phyloP scores from a whole-genome alignment of 2,888 invertebrate genomes.

The Chrysomela aeneicollis region DNA sequence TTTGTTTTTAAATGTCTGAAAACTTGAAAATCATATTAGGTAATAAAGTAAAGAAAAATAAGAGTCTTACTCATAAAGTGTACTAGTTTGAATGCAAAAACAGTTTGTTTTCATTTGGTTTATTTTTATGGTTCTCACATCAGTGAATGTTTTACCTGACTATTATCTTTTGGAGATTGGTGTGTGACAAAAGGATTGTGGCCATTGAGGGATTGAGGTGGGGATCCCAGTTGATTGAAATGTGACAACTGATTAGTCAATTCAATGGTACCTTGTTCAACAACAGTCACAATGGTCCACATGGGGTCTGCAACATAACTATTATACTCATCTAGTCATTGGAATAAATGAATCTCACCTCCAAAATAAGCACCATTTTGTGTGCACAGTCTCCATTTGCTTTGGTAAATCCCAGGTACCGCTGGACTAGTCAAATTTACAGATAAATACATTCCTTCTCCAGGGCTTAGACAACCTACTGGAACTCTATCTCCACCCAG shows the following conservation, averaged over 20 bases:
- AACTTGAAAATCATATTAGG: too few relatives aligned
- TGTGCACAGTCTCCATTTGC: constrained; percentile 90
- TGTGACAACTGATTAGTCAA: constrained; percentile 80
- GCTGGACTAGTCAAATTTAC: constrained; percentile 84
- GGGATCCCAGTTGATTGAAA: constrained; percentile 64
- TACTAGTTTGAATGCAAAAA: too few relatives aligned
- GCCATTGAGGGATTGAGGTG: constrained; percentile 48
- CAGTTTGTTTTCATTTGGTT: too few relatives aligned
- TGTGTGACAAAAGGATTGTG: constrained; percentile 53
- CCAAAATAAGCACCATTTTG: constrained; percentile 91
- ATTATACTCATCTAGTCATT: constrained; percentile 3
- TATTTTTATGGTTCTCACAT: background rate
- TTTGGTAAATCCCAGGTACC: constrained; percentile 77
- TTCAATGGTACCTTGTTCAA: constrained; percentile 80
- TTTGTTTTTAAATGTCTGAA: too few relatives aligned
- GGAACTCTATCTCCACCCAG: constrained; percentile 67
- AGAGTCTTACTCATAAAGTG: too few relatives aligned
- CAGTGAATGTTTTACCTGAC: constrained; percentile 43
- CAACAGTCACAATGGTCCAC: constrained; percentile 83
- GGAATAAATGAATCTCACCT: constrained; percentile 66
- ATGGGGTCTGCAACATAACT: constrained; percentile 70
- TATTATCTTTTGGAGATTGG: constrained; percentile 45
- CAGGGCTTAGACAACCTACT: constrained; percentile 78
- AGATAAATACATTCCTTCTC: constrained; percentile 77
- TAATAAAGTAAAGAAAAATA: too few relatives aligned